These are phyloP conservation scores for Axea sp. DNA, from an alignment of 2,888 invertebrate species.

Conservation along the genomic window DNA sequence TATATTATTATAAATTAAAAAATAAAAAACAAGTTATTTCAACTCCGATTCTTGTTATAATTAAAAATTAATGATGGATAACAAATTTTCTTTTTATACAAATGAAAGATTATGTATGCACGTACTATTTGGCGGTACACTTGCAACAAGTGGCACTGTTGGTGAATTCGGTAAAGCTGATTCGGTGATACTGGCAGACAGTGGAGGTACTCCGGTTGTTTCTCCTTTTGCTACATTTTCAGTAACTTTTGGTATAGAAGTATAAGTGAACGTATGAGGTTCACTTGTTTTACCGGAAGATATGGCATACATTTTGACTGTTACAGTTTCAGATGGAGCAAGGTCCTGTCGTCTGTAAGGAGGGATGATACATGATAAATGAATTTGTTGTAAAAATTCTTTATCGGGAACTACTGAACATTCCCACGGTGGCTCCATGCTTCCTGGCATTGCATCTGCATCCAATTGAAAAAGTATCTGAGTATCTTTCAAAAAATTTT, in stretches of 20 bases:
- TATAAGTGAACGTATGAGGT: conserved; percentile 91
- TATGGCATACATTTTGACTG: conserved; percentile 88
- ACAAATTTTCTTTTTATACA: too few species aligned
- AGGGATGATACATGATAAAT: conserved; percentile 92
- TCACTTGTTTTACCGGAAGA: conserved; percentile 93
- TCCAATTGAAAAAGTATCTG: conserved; percentile 87
- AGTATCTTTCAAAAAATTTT: conserved; percentile 95
- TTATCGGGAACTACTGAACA: conserved; percentile 91
- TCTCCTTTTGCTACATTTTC: conserved; percentile 74
- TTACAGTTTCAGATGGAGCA: conserved; percentile 83
- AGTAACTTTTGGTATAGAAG: conserved; percentile 77
- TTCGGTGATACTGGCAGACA: conserved; percentile 67
- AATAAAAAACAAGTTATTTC: too few species aligned
- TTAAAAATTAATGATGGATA: too few species aligned
- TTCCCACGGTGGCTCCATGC: conserved; percentile 85
- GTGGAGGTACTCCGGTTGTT: conserved; percentile 42
- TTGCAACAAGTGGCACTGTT: conserved; percentile 66
- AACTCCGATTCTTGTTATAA: too few species aligned
- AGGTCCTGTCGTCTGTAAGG: conserved; percentile 86
- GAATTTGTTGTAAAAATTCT: conserved; percentile 93
- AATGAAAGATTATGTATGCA: conserved; percentile 12
- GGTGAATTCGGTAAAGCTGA: conserved; percentile 65
- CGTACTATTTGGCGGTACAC: conserved; percentile 69
- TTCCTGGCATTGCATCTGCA: conserved; percentile 80
- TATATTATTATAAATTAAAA: too few species aligned